Percentiles rank a stretch among this genome's conserved stretches.
Conservation (phyloP, 2,797 vertebrate species). For the Meriones psammophilus region DNA sequence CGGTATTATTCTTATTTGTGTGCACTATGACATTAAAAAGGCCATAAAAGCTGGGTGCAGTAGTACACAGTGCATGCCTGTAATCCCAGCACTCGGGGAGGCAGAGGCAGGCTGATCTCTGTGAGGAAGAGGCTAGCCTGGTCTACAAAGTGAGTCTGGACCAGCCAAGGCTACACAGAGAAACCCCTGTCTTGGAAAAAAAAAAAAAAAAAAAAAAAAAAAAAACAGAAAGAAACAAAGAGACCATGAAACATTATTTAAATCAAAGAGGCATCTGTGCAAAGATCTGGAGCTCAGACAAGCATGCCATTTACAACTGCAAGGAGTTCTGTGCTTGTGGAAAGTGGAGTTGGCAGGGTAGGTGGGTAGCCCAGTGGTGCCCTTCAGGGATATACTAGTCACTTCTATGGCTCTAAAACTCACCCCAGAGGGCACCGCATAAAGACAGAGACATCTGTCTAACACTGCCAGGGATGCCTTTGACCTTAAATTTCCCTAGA, state of each 20-base stretch:
- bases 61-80: too few species aligned
- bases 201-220: too few species aligned
- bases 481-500: not conserved
- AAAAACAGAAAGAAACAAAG: too few species aligned
- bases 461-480: not conserved
- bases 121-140: too few species aligned
- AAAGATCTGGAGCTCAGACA: not conserved
- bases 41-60: not conserved
- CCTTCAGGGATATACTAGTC: not conserved
- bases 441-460: not conserved
- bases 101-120: too few species aligned
- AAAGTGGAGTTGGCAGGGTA: not conserved
- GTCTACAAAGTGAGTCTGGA: too few species aligned
- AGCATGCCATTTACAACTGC: not conserved
- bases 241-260: not conserved
- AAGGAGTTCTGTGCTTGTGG: not conserved
- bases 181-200: not conserved
- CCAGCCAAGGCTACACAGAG: too few species aligned
- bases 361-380: not conserved
- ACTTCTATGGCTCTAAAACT: not conserved
- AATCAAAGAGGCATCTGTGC: not conserved
- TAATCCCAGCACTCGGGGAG: too few species aligned
- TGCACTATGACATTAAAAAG: not conserved
- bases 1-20: not conserved
- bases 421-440: not conserved